Conservation (phyloP, 2,888 invertebrate genomes). For the Drosophila kokeensis region DNA sequence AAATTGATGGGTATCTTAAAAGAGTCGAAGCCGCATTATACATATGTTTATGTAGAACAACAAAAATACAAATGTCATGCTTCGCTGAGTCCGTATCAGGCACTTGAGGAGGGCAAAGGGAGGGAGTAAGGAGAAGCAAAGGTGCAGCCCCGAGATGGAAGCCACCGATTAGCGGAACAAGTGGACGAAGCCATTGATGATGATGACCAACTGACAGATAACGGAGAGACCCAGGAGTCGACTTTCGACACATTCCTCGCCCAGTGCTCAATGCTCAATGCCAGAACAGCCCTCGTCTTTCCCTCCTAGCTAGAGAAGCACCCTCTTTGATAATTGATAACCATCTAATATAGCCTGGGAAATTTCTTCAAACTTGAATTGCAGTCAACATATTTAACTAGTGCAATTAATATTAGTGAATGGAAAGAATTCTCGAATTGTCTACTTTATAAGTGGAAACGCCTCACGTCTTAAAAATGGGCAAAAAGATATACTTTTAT, state of each 20-base stretch:
- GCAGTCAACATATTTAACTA: neutral
- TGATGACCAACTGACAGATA: constrained; percentile 47
- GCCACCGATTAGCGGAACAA: constrained; percentile 46
- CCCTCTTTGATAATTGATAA: constrained; percentile 3
- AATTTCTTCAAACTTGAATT: neutral
- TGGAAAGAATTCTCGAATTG: neutral
- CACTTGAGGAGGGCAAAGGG: constrained; percentile 11
- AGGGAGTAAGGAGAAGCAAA: neutral
- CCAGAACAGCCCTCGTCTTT: constrained; percentile 18
- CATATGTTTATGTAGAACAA: constrained; percentile 26
- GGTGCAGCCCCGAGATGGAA: constrained; percentile 24
- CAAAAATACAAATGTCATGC: constrained; percentile 62
- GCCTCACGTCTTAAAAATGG: neutral
- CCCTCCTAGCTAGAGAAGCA: neutral
- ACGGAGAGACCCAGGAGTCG: constrained; percentile 29
- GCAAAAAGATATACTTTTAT: too few species aligned
- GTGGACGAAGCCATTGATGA: constrained; percentile 30
- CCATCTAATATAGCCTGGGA: constrained; percentile 8
- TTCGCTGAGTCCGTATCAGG: constrained; percentile 34
- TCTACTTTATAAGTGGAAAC: neutral
- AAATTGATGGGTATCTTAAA: constrained; percentile 29
- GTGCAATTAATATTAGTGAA: neutral
- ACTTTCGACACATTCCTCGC: constrained; percentile 25
- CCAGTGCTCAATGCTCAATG: constrained; percentile 11
- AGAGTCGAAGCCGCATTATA: constrained; percentile 14